These are phyloP conservation scores for Tenthredo notha DNA, from an alignment of 2,888 invertebrate species.

Conservation along the genomic window DNA sequence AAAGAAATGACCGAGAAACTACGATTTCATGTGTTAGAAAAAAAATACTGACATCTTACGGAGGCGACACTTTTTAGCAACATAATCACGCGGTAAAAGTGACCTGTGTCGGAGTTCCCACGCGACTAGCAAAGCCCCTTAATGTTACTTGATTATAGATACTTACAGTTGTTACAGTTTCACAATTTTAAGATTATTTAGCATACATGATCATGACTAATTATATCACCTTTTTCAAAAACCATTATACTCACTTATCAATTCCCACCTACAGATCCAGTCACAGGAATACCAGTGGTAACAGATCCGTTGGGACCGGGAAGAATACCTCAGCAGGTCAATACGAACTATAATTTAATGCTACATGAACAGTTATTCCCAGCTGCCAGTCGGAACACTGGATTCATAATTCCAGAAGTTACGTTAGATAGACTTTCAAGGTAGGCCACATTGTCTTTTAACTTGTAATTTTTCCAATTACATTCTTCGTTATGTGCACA, in stretches of 20 bases:
- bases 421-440: constrained; percentile 74
- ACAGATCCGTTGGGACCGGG: constrained; percentile 73
- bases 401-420: constrained; percentile 73
- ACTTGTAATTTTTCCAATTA: background rate
- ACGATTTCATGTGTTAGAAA: too few relatives aligned
- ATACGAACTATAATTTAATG: constrained; percentile 87
- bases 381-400: constrained; percentile 76
- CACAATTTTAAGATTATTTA: background rate
- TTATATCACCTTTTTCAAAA: background rate
- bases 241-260: background rate
- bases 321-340: constrained; percentile 80
- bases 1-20: too few relatives aligned
- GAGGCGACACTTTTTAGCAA: too few relatives aligned
- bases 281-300: constrained; percentile 86
- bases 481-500: background rate
- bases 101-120: too few relatives aligned
- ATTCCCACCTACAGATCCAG: constrained; percentile 81
- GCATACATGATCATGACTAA: too few relatives aligned
- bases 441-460: constrained; percentile 61
- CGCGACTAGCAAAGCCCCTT: background rate
- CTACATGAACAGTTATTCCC: constrained; percentile 88
- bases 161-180: background rate
- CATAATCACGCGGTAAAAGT: too few relatives aligned
- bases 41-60: too few relatives aligned
- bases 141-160: background rate